Conservation (phyloP, 1,140 invertebrate species). For the Eriosoma lanigerum region DNA sequence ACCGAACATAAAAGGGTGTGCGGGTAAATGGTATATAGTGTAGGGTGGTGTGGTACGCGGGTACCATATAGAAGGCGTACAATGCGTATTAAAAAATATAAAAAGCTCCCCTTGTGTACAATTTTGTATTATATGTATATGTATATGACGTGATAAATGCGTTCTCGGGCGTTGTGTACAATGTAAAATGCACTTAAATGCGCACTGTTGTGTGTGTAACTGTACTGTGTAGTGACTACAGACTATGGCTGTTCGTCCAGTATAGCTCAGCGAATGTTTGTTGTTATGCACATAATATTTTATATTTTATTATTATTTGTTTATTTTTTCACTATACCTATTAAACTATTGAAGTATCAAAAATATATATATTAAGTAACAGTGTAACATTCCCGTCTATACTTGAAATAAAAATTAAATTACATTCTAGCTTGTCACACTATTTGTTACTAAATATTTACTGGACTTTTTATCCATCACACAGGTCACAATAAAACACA, state of each 20-base stretch:
- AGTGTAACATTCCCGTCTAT: too few relatives aligned
- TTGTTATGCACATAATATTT: not conserved
- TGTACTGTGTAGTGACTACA: not conserved
- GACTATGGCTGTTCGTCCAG: too few relatives aligned
- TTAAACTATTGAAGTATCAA: too few relatives aligned
- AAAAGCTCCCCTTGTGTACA: slow-evolving; percentile 43
- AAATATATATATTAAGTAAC: too few relatives aligned
- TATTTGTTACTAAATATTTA: too few relatives aligned
- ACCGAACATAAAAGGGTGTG: not conserved
- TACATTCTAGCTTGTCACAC: too few relatives aligned
- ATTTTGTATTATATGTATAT: slow-evolving; percentile 21
- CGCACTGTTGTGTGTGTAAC: not conserved
- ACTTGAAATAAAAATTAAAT: too few relatives aligned
- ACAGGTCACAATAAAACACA: too few relatives aligned
- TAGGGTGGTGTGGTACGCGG: not conserved
- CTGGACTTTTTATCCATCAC: too few relatives aligned
- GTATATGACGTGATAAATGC: slow-evolving; percentile 41
- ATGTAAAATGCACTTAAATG: slow-evolving; percentile 43
- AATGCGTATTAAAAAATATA: slow-evolving; percentile 42
- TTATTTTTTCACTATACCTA: not conserved
- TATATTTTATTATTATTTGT: not conserved
- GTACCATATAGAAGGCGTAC: slow-evolving; percentile 1
- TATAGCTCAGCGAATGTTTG: not conserved
- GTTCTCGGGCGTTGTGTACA: slow-evolving; percentile 2
- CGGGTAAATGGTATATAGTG: slow-evolving; percentile 15